phyloP scores from a whole-genome alignment of 2,888 invertebrate genomes.

The Lypha dubia region DNA sequence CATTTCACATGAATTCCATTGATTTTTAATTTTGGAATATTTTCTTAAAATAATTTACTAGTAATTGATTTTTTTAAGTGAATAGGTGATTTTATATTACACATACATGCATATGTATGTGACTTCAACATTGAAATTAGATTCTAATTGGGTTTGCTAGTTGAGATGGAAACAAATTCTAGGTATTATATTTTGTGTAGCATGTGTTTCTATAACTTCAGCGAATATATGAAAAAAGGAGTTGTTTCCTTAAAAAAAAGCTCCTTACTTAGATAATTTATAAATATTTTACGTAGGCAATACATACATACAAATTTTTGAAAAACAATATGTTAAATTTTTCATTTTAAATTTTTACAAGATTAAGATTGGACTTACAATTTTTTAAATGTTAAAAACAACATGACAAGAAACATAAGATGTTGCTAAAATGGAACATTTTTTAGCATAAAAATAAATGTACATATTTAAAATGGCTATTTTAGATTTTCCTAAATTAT shows the following conservation, averaged over 20 bases:
- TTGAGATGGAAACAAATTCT: constrained; percentile 63
- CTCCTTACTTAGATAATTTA: constrained; percentile 34
- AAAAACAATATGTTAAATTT: constrained; percentile 29
- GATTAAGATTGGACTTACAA: background rate
- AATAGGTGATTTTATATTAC: background rate
- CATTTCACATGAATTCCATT: constrained; percentile 38
- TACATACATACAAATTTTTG: constrained; percentile 39
- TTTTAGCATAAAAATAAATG: too few relatives aligned
- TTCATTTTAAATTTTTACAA: constrained; percentile 10
- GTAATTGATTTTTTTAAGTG: constrained; percentile 59
- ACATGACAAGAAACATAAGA: background rate
- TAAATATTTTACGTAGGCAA: constrained; percentile 17
- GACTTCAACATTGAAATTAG: constrained; percentile 16
- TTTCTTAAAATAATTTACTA: constrained; percentile 24
- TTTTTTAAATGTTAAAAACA: background rate
- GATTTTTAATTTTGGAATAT: background rate
- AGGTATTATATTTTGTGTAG: constrained; percentile 60
- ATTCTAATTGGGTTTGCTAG: constrained; percentile 55
- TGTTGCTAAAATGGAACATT: constrained; percentile 12
- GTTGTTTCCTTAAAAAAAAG: constrained; percentile 3
- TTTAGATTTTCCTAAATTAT: too few relatives aligned
- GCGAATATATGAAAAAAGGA: background rate
- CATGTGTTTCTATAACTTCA: constrained; percentile 1
- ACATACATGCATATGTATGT: too few relatives aligned
- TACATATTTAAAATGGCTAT: too few relatives aligned